Percentiles rank a stretch among this genome's conserved stretches.
These are phyloP conservation scores for Clavelina lepadiformis DNA, from an alignment of 23 tunicate genomes.

Conservation along the genomic window DNA sequence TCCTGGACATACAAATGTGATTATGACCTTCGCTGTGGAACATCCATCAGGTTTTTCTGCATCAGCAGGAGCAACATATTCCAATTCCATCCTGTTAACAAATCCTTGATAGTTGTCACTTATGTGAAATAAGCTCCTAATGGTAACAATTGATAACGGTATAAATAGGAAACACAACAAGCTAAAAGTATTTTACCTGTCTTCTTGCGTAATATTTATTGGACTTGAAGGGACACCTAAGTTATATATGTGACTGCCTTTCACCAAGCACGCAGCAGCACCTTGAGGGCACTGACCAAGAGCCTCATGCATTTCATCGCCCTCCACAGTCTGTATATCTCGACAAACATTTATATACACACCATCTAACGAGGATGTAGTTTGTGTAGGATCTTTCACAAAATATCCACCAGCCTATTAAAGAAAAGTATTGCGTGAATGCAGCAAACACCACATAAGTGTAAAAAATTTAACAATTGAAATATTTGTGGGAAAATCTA, in stretches of 20 bases:
- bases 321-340: conserved; percentile 14
- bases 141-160: neutral
- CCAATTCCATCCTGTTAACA: conserved; percentile 18
- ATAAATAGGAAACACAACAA: neutral
- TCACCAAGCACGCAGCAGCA: conserved; percentile 57
- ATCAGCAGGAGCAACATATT: conserved; percentile 15
- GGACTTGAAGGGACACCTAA: conserved; percentile 18
- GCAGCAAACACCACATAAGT: neutral
- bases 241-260: conserved; percentile 10
- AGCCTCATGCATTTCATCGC: neutral
- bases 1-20: conserved; percentile 58
- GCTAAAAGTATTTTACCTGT: no score
- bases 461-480: neutral
- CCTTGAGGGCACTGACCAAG: conserved; percentile 25
- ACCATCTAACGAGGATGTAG: conserved; percentile 2
- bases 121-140: neutral
- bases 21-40: conserved; percentile 26
- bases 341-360: conserved; percentile 67
- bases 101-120: neutral
- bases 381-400: conserved; percentile 36
- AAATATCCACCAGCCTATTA: conserved; percentile 38
- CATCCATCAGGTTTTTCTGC: conserved; percentile 18
- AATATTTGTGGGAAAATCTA: neutral
- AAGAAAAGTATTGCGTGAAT: neutral
- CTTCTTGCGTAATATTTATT: conserved; percentile 23